These are phyloP conservation scores for Noctua fimbriata DNA, from an alignment of 2,888 invertebrate genomes.

Conservation along the genomic window DNA sequence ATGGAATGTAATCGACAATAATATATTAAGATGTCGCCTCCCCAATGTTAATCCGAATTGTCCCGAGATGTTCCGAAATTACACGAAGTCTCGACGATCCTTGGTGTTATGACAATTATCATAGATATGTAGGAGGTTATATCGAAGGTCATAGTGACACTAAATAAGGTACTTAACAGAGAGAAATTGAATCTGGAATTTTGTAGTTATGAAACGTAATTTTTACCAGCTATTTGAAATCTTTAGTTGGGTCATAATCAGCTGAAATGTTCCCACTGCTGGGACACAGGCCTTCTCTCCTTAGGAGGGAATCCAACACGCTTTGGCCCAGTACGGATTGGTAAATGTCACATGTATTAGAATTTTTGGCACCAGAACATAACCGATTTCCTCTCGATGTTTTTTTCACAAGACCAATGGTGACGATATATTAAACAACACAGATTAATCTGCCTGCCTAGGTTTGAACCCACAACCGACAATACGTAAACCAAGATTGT, in stretches of 20 bases:
- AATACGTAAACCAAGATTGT: not conserved
- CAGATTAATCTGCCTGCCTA: not conserved
- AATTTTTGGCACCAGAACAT: not conserved
- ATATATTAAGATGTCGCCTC: conserved; percentile 40
- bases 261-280: not conserved
- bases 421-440: not conserved
- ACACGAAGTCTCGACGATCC: conserved; percentile 27
- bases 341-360: not conserved
- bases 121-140: conserved; percentile 1
- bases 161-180: conserved; percentile 26
- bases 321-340: not conserved
- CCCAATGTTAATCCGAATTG: conserved; percentile 38
- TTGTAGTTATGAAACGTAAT: not conserved
- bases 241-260: not conserved
- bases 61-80: conserved; percentile 36
- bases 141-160: conserved; percentile 9
- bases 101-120: conserved; percentile 20
- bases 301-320: not conserved
- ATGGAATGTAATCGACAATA: conserved; percentile 52
- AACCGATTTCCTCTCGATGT: not conserved
- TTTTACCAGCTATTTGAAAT: not conserved
- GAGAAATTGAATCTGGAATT: not conserved
- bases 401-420: not conserved
- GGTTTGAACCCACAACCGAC: not conserved
- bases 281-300: not conserved